Percentiles rank a stretch among this genome's conserved stretches.
These are phyloP conservation scores for Erebia aethiops DNA, from an alignment of 2,888 invertebrate genomes.

Conservation along the genomic window DNA sequence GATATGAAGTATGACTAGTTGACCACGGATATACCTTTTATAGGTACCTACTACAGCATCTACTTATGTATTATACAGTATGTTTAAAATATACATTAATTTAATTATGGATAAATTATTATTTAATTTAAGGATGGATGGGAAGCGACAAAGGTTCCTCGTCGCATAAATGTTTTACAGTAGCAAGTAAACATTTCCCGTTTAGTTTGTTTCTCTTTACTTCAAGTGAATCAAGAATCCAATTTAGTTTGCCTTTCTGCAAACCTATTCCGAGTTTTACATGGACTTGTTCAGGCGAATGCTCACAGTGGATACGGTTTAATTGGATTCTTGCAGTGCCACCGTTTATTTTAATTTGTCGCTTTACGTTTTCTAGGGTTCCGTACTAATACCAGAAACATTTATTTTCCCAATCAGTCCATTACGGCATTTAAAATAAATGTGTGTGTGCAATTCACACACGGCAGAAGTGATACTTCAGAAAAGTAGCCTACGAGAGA, in stretches of 20 bases:
- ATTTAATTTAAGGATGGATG: too few relatives aligned
- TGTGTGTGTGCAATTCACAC: too few relatives aligned
- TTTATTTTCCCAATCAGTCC: too few relatives aligned
- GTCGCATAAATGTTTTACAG: conserved; percentile 15
- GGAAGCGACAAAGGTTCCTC: background rate
- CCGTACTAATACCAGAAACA: background rate
- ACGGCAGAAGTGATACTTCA: too few relatives aligned
- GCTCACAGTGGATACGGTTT: conserved; percentile 2
- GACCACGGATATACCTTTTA: too few relatives aligned
- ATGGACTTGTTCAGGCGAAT: conserved; percentile 15
- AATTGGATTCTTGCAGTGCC: background rate
- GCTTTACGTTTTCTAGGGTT: background rate
- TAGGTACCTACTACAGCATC: too few relatives aligned
- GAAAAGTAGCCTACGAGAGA: too few relatives aligned
- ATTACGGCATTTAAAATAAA: too few relatives aligned
- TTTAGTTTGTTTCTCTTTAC: conserved; percentile 15
- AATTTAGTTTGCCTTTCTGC: conserved; percentile 21
- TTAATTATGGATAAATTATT: too few relatives aligned
- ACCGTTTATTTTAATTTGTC: background rate
- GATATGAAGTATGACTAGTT: too few relatives aligned
- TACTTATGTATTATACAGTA: too few relatives aligned
- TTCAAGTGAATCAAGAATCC: conserved; percentile 20
- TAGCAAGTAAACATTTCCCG: conserved; percentile 12
- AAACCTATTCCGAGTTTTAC: conserved; percentile 17
- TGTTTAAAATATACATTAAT: too few relatives aligned